Evolutionary conservation across 2,888 invertebrate species (phyloP), one percentile per base, ranked within the genome.

Genomic region (Neoscelio sp.): DNA sequence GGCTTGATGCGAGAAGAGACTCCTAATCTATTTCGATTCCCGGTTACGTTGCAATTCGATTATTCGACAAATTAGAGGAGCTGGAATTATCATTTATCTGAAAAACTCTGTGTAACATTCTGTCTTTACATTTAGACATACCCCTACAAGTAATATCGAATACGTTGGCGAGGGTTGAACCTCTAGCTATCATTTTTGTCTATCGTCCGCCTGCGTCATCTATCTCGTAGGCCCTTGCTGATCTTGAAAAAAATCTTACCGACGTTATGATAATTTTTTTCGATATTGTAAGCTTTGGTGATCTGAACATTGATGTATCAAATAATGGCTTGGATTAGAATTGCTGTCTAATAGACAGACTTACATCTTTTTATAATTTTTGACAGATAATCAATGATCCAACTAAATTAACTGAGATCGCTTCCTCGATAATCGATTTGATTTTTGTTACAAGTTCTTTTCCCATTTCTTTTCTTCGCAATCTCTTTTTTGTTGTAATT

Each of bases 261-360:
- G 33, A 33, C 2, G 12, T 33, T 10, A 2, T 52, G 5, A 2
- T 1, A 0, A 1, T 17, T n/a, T 10, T 33, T 2, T 33, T 18
- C n/a, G 10, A 10, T 10, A 10, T 52, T 1, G 8, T 54, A 3
- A 38, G 35, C 5, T n/a, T 54, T 10, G 54, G 54, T 10, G 54
- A 38, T 13, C 23, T 54, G 5, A 54, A 54, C 8, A 38, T 54
- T 33, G 18, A 50, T 33, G 30, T 50, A n/a, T n/a, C n/a, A n/a
- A n/a, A n/a, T n/a, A n/a, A n/a, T n/a, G n/a, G n/a, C n/a, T n/a
- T n/a, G n/a, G n/a, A n/a, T n/a, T n/a, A n/a, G n/a, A n/a, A n/a
- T n/a, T n/a, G n/a, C n/a, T n/a, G n/a, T n/a, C n/a, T n/a, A n/a
- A n/a, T n/a, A n/a, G n/a, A n/a, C n/a, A n/a, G n/a, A n/a, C n/a